Evolutionary conservation across 2,113 vertebrate genomes (phyloP).

Genomic region (Thunnus maccoyii): DNA sequence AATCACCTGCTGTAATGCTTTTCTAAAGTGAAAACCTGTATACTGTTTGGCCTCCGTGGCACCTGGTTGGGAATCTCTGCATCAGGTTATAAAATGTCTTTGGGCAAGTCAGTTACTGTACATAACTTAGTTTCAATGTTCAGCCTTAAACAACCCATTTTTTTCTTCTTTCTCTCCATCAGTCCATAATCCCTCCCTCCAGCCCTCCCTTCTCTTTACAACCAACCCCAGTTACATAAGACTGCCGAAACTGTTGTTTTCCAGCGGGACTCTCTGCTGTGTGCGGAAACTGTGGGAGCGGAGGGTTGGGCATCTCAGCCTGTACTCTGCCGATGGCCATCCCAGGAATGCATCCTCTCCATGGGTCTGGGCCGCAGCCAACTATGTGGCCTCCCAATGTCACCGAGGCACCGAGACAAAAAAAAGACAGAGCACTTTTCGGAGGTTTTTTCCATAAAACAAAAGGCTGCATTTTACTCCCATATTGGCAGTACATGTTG

Average conservation of each 20-base stretch:
- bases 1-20: background rate
- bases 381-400: conserved; percentile 80
- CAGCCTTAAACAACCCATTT: conserved; percentile 53
- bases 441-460: conserved; percentile 35
- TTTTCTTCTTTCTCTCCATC: conserved; percentile 21
- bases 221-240: conserved; percentile 72
- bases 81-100: conserved; percentile 2
- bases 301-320: conserved; percentile 64
- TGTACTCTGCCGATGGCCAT: conserved; percentile 69
- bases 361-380: conserved; percentile 76
- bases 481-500: conserved; percentile 48
- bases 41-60: background rate
- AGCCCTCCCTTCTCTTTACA: conserved; percentile 50
- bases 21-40: conserved; percentile 1
- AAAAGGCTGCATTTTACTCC: conserved; percentile 67
- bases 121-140: conserved; percentile 51
- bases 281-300: conserved; percentile 70
- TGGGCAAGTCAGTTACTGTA: conserved; percentile 35
- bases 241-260: conserved; percentile 67
- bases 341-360: conserved; percentile 79
- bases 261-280: conserved; percentile 59
- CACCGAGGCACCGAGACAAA: conserved; percentile 62
- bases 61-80: background rate
- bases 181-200: conserved; percentile 51
- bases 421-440: conserved; percentile 40